Evolutionary conservation across 2,113 vertebrate genomes (phyloP).

Genomic region (Zonotrichia leucophrys): DNA sequence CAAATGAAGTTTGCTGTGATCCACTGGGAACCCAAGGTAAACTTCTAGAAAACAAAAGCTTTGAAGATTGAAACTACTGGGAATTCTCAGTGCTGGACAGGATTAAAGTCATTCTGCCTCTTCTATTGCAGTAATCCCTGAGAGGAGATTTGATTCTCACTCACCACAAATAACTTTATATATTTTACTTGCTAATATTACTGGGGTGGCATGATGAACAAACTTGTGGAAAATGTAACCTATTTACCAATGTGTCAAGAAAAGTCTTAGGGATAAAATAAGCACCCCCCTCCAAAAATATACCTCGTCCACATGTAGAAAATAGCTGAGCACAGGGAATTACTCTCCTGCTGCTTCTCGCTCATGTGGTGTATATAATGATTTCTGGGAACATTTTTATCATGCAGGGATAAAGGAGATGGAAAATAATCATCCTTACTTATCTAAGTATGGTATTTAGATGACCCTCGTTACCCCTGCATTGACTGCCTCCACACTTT

Average conservation of each 20-base stretch:
- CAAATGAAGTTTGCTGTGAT: slow-evolving; percentile 41
- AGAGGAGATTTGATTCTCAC: slow-evolving; percentile 24
- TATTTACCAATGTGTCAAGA: neutral
- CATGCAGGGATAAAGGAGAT: slow-evolving; percentile 10
- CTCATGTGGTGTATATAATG: neutral
- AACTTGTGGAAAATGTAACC: neutral
- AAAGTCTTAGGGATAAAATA: neutral
- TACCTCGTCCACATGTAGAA: neutral
- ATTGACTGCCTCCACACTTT: neutral
- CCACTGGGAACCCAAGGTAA: slow-evolving; percentile 19
- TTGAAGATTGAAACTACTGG: neutral
- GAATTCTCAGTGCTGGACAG: slow-evolving; percentile 40
- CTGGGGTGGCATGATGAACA: neutral
- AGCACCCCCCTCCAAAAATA: neutral
- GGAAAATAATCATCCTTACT: slow-evolving; percentile 33
- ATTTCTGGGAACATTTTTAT: slow-evolving; percentile 15
- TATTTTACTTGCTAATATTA: slow-evolving; percentile 11
- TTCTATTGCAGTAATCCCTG: neutral
- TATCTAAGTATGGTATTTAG: neutral
- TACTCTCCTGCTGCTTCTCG: neutral
- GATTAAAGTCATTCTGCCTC: slow-evolving; percentile 35
- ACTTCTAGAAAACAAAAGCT: slow-evolving; percentile 36
- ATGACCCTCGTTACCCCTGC: neutral
- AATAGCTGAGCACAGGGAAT: neutral
- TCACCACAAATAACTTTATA: neutral